Evolutionary conservation across 2,797 vertebrate species (phyloP).

Genomic region (Sebastes wilsoni): DNA sequence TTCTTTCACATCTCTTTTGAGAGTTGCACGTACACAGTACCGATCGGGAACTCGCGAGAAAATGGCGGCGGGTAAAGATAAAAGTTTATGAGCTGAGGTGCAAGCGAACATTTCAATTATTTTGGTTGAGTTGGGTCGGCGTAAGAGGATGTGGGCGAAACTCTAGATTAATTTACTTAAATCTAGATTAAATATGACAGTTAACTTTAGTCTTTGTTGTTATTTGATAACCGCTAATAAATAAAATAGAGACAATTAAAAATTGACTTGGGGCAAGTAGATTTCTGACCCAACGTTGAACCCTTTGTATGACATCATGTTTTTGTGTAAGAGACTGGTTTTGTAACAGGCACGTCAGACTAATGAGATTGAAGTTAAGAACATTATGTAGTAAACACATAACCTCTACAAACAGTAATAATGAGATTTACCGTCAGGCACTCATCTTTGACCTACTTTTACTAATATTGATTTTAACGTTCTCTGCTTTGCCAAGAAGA

Average conservation of each 20-base stretch:
- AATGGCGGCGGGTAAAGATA: too few species aligned
- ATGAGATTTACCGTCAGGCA: constrained; percentile 37
- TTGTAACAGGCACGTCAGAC: constrained; percentile 40
- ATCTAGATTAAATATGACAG: too few species aligned
- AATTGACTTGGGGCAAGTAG: accelerated
- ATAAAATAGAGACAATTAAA: neutral
- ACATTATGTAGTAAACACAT: constrained; percentile 44
- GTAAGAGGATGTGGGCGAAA: too few species aligned
- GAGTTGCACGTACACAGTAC: neutral
- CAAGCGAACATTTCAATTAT: neutral
- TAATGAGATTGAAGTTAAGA: constrained; percentile 68
- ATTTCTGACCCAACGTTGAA: neutral
- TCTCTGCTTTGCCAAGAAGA: neutral
- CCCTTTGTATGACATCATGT: constrained; percentile 54
- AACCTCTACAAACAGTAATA: constrained; percentile 6
- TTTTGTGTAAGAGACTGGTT: constrained; percentile 63
- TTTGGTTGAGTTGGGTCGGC: neutral
- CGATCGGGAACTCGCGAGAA: too few species aligned
- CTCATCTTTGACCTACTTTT: constrained; percentile 19
- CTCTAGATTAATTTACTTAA: too few species aligned
- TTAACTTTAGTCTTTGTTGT: too few species aligned
- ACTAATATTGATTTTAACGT: neutral
- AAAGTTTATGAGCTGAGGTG: too few species aligned
- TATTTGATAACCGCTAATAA: neutral
- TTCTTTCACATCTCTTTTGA: neutral